phyloP scores from a whole-genome alignment of 2,113 vertebrate species.

The Pica pica region DNA sequence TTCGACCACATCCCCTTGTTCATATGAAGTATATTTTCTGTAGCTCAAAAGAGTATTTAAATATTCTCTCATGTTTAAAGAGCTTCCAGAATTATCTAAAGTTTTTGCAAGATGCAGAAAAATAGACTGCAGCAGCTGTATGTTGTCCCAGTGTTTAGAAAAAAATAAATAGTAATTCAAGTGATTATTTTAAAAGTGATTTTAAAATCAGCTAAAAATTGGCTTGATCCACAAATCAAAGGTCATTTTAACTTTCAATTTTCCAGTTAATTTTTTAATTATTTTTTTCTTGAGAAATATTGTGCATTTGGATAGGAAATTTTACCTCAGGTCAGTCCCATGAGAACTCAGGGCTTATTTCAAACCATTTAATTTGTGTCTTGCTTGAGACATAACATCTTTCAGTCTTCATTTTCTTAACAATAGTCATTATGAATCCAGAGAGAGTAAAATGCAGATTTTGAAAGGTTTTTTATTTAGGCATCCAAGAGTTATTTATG shows the following conservation, averaged over 20 bases:
- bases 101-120: not conserved
- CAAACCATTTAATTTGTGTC: not conserved
- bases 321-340: not conserved
- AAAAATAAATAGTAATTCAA: not conserved
- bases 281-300: not conserved
- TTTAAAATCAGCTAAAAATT: not conserved
- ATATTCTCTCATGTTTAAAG: conserved; percentile 5
- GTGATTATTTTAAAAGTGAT: not conserved
- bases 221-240: not conserved
- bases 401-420: not conserved
- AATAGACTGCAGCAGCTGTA: not conserved
- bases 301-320: not conserved
- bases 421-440: not conserved
- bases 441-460: not conserved
- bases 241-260: not conserved
- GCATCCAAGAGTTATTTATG: not conserved
- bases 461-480: not conserved
- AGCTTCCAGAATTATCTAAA: not conserved
- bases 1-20: not conserved
- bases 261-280: not conserved
- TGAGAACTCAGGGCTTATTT: not conserved
- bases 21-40: not conserved
- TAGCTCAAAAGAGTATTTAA: not conserved
- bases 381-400: not conserved
- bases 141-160: not conserved